Evolutionary conservation across 2,888 invertebrate species (phyloP).

Genomic region (Drosophila helvetica): DNA sequence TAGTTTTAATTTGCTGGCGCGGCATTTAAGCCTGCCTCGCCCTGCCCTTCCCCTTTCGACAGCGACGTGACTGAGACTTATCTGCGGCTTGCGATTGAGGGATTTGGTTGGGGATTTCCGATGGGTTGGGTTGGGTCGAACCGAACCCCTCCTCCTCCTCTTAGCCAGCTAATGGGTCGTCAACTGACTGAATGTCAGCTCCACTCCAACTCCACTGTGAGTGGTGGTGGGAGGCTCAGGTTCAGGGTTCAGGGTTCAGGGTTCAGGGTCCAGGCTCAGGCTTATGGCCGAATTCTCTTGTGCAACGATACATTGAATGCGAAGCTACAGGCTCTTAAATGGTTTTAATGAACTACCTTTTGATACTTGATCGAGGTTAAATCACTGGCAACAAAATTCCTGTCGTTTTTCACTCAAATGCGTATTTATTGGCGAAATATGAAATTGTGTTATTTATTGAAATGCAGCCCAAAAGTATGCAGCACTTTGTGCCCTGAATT

Average conservation of each 20-base stretch:
- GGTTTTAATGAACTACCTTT: not conserved
- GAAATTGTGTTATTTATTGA: slow-evolving; percentile 8
- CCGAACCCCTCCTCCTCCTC: slow-evolving; percentile 1
- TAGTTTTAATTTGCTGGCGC: slow-evolving; percentile 54
- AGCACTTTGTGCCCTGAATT: slow-evolving; percentile 6
- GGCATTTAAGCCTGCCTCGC: not conserved
- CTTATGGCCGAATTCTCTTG: not conserved
- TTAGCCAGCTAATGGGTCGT: no score
- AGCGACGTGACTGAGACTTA: slow-evolving; percentile 38
- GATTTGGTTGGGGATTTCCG: slow-evolving; percentile 28
- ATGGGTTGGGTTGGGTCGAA: slow-evolving; percentile 17
- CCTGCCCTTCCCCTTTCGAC: not conserved
- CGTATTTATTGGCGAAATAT: not conserved
- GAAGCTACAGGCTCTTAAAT: no score
- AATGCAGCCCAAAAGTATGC: slow-evolving; percentile 32
- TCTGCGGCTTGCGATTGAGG: slow-evolving; percentile 35
- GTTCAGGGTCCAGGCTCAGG: not conserved
- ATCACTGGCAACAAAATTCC: not conserved
- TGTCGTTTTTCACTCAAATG: not conserved
- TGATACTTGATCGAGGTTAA: not conserved
- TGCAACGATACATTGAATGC: not conserved
- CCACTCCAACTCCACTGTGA: not conserved
- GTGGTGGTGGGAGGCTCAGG: not conserved
- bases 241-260: not conserved
- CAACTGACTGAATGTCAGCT: not conserved